Evolutionary conservation across 23 tunicate species (phyloP), one percentile per base, ranked within the genome.

Genomic region (Trididemnum miniatum): DNA sequence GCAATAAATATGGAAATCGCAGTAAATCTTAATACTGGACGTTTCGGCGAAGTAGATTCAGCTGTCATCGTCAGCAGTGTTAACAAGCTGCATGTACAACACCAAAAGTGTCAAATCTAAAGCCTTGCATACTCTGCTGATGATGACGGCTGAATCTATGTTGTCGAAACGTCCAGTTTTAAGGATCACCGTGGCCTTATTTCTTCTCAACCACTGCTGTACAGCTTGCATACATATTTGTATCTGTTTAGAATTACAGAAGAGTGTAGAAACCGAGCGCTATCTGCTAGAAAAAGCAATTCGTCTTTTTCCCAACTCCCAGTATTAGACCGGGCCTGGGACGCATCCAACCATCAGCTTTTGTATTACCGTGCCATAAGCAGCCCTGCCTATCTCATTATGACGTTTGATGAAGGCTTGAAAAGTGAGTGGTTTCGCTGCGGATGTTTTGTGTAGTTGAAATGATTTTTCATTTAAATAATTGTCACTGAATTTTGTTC

Each of bases 371-470:
- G 86, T 1, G 91, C 91, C 0, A 38, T 63, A 22, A 66, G 81
- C 7, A 87, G 91, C 34, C 91, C 91, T 0, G 91, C 91, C 4
- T 87, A 87, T 65, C 37, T 87, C 67, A 63, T 87, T 38, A 81
- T 87, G 91, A 73, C 73, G 82, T 81, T 81, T 87, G 76, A 73
- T 26, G 86, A 87, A 65, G 80, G 80, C 32, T 32, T 44, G 23
- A 82, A 65, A 34, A 77, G 91, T 81, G 71, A 73, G 75, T 2
- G 54, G 15, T 15, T n/a, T n/a, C n/a, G n/a, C n/a, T 49, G 57
- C 12, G 12, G 57, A 12, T 49, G 18, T 9, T 49, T 49, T 49
- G 57, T 9, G 12, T 49, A 49, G 18, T 9, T 49, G 57, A 49
- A 49, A 49, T 49, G 18, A 49, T 49, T 49, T 49, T 49, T 49